These are phyloP conservation scores for Hylaeus anthracinus DNA, from an alignment of 1,140 invertebrate genomes.

Conservation along the genomic window DNA sequence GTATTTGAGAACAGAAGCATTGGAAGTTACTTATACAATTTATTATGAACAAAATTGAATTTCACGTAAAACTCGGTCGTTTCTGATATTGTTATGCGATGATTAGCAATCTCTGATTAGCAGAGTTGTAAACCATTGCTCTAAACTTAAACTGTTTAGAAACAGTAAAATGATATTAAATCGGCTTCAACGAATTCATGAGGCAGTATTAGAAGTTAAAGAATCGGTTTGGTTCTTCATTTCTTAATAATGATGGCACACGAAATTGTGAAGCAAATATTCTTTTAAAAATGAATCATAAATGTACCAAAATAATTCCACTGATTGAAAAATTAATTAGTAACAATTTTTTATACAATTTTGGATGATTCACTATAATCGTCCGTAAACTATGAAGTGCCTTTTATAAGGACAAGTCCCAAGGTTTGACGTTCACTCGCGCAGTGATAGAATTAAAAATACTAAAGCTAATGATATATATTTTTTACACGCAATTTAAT, in stretches of 20 bases:
- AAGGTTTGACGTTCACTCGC: no score
- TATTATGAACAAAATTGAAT: neutral
- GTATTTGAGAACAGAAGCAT: neutral
- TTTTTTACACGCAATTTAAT: no score
- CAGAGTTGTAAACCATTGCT: conserved; percentile 24
- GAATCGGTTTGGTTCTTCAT: conserved; percentile 30
- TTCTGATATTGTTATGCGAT: conserved; percentile 31
- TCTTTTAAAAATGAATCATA: neutral
- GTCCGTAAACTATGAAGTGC: neutral
- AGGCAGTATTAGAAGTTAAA: conserved; percentile 46
- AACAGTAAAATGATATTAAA: conserved; percentile 46
- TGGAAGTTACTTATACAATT: neutral
- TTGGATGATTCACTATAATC: neutral
- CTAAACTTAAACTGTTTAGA: conserved; percentile 28
- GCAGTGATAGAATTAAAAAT: no score
- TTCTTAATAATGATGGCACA: neutral
- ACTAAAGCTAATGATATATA: no score
- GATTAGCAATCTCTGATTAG: conserved; percentile 12
- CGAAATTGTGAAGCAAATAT: neutral
- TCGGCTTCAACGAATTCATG: conserved; percentile 31
- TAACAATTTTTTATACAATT: neutral
- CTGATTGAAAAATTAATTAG: neutral
- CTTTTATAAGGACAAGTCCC: neutral
- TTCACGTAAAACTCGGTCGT: conserved; percentile 32
- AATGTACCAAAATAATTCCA: conserved; percentile 4